A percentile compares a stretch with the other conserved stretches of the same genome.
phyloP scores from a whole-genome alignment of 2,113 vertebrate species.

The Eublepharis macularius region DNA sequence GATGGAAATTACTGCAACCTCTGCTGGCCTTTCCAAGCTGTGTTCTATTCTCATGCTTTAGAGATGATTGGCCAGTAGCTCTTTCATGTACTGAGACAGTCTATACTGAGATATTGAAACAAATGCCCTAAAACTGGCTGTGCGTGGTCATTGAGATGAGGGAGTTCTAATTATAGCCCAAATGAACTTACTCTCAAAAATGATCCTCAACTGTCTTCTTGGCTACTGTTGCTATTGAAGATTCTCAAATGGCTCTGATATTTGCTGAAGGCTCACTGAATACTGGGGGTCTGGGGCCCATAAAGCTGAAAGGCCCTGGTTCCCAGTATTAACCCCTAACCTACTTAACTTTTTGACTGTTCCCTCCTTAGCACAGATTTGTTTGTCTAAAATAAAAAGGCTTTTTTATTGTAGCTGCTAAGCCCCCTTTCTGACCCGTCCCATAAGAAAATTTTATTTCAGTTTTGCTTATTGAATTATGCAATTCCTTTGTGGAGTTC shows the following conservation, averaged over 20 bases:
- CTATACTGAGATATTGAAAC: slow-evolving; percentile 9
- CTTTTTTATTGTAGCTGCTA: too few relatives aligned
- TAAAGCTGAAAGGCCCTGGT: too few relatives aligned
- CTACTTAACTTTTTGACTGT: too few relatives aligned
- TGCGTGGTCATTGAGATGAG: neutral
- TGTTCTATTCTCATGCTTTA: slow-evolving; percentile 17
- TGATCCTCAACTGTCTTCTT: neutral
- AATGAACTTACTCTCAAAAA: neutral
- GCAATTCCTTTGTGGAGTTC: too few relatives aligned
- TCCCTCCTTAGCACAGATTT: too few relatives aligned
- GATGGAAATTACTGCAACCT: slow-evolving; percentile 43
- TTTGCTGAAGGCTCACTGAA: neutral
- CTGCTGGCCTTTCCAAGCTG: slow-evolving; percentile 47
- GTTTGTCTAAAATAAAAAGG: too few relatives aligned
- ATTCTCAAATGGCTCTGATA: neutral
- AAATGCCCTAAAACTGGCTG: neutral
- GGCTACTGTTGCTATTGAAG: neutral
- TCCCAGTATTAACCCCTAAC: too few relatives aligned
- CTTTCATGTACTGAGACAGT: slow-evolving; percentile 16
- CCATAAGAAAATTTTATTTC: too few relatives aligned
- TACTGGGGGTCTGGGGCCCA: neutral
- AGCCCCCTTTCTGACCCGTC: too few relatives aligned
- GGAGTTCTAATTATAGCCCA: neutral
- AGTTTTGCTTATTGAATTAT: too few relatives aligned
- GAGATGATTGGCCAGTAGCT: slow-evolving; percentile 32